Conservation (phyloP, 2,888 invertebrate species). For the Ashinkailepas kermadecensis region DNA sequence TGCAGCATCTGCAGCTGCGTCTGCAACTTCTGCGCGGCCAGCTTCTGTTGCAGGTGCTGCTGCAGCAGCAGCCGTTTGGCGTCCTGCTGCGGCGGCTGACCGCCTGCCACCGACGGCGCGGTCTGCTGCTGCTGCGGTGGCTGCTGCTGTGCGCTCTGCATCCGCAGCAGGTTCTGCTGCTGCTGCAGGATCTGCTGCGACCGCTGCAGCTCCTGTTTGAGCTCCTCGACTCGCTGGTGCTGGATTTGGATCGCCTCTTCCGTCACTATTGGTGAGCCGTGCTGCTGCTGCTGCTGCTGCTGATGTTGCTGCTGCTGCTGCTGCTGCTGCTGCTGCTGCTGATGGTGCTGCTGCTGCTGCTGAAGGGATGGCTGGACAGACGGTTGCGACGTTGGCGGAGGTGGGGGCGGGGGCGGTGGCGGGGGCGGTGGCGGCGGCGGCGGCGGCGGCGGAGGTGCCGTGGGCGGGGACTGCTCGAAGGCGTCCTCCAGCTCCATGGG, state of each 20-base stretch:
- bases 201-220: constrained; percentile 42
- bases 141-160: constrained; percentile 28
- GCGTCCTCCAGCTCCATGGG: constrained; percentile 8
- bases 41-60: constrained; percentile 62
- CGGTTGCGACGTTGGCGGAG: neutral
- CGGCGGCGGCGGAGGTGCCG: neutral
- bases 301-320: neutral
- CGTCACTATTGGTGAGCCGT: neutral
- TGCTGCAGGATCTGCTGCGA: constrained; percentile 37
- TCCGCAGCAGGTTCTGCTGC: constrained; percentile 30
- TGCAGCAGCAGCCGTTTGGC: constrained; percentile 46
- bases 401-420: neutral
- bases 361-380: neutral
- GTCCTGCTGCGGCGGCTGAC: neutral
- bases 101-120: neutral
- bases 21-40: constrained; percentile 50
- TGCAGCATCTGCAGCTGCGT: constrained; percentile 42
- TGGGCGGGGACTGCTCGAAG: neutral
- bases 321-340: neutral
- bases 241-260: constrained; percentile 64
- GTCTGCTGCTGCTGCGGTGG: neutral
- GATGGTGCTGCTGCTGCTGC: neutral
- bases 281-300: constrained; percentile 5
- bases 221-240: constrained; percentile 47
- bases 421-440: neutral